A percentile compares a stretch with the other conserved stretches of the same genome.
phyloP scores from a whole-genome alignment of 1,140 invertebrate genomes.

The Leguminivora glycinivorella region DNA sequence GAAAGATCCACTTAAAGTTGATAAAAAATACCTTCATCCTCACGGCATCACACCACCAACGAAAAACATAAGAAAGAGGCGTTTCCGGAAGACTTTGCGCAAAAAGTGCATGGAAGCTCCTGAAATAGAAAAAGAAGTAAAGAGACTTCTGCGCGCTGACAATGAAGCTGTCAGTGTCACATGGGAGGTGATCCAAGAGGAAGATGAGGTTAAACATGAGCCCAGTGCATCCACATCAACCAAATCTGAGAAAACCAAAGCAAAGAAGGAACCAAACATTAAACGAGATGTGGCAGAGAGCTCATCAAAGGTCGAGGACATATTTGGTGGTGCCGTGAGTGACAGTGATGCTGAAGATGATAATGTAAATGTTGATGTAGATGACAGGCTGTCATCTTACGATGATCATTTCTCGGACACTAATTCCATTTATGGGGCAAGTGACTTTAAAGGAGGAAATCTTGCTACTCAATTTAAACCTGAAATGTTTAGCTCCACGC shows the following conservation, averaged over 20 bases:
- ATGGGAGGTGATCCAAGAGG: constrained; percentile 96
- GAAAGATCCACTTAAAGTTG: constrained; percentile 93
- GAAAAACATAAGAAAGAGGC: constrained; percentile 95
- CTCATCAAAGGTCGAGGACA: constrained; percentile 80
- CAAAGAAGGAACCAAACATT: constrained; percentile 58
- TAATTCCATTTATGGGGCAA: constrained; percentile 19
- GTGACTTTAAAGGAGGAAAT: constrained; percentile 20
- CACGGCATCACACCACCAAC: constrained; percentile 96
- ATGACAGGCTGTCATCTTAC: constrained; percentile 88
- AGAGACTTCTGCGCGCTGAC: constrained; percentile 92
- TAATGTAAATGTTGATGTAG: constrained; percentile 87
- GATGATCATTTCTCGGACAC: constrained; percentile 89
- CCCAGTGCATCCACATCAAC: constrained; percentile 59
- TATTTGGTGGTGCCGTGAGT: constrained; percentile 93
- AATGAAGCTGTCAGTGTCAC: constrained; percentile 94
- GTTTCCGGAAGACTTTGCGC: constrained; percentile 97
- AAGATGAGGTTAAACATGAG: constrained; percentile 86
- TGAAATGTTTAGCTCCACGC: constrained; percentile 50
- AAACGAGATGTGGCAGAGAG: constrained; percentile 55
- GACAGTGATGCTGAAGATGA: constrained; percentile 89
- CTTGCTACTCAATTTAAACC: constrained; percentile 31
- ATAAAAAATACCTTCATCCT: constrained; percentile 96
- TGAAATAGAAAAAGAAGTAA: constrained; percentile 98
- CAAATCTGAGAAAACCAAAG: constrained; percentile 50
- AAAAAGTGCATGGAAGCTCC: constrained; percentile 98